phyloP scores from a whole-genome alignment of 2,113 vertebrate genomes.

The Verasper variegatus region DNA sequence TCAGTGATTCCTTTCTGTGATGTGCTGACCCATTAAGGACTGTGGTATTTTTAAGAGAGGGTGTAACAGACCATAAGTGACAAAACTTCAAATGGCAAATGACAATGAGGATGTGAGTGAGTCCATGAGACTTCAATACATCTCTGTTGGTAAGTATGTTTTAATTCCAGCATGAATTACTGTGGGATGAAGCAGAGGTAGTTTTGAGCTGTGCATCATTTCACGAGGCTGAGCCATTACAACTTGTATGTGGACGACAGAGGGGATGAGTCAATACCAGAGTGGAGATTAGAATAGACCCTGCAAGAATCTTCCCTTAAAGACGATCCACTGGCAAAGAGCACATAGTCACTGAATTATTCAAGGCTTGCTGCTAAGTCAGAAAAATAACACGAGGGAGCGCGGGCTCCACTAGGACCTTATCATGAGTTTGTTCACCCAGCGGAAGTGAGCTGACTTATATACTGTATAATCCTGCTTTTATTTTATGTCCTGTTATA shows the following conservation, averaged over 20 bases:
- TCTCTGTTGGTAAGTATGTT: neutral
- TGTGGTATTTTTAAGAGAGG: neutral
- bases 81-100: neutral
- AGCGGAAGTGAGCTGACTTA: neutral
- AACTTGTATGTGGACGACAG: neutral
- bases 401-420: constrained; percentile 27
- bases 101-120: neutral
- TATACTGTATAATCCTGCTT: neutral
- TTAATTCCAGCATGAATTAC: constrained; percentile 26
- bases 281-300: constrained; percentile 6
- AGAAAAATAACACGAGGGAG: constrained; percentile 34
- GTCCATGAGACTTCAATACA: neutral
- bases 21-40: too few relatives aligned
- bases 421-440: constrained; percentile 19
- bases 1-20: neutral
- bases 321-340: constrained; percentile 22
- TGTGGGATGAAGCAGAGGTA: constrained; percentile 9
- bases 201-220: constrained; percentile 18
- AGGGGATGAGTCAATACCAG: constrained; percentile 18
- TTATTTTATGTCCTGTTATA: neutral
- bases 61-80: neutral
- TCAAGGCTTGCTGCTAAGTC: constrained; percentile 51
- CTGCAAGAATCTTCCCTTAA: constrained; percentile 1
- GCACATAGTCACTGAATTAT: constrained; percentile 68
- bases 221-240: neutral